Evolutionary conservation across 2,888 invertebrate species (phyloP), one percentile per base, ranked within the genome.

Genomic region (Polia nebulosa): DNA sequence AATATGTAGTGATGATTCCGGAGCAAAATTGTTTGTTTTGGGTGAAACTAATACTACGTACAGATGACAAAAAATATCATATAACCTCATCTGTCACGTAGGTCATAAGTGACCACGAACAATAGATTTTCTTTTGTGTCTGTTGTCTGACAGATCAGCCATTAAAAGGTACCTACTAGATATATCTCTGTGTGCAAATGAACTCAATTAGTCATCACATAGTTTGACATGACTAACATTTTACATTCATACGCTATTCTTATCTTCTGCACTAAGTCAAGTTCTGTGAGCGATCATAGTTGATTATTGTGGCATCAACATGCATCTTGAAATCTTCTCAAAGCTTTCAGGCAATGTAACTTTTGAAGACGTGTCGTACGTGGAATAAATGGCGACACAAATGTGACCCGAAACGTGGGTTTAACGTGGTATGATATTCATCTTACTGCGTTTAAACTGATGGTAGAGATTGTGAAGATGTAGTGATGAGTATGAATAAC

Each of bases 351-450:
- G 55, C 58, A 32, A 74, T 41, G 44, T 75, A 56, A 75, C 29
- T 62, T 70, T 63, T 63, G 45, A 39, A 63, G 59, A 60, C 51
- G 59, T 56, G 70, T 44, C 13, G 53, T 49, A 58, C 73, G 73
- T 74, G 75, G 69, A 68, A 75, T 69, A 62, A 39, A 49, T 0
- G 41, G n/a, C 8, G 52, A n/a, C 27, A 52, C 15, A 58, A 75
- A 58, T 53, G 32, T 27, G 32, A 13, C 34, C 20, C 17, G 8
- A 34, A 55, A 60, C 27, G 22, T 56, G n/a, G 11, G 34, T 47
- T 57, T 17, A 32, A 55, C 60, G 56, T n/a, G 41, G 27, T 47
- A 15, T 29, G 29, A 52, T 60, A 25, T 61, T 27, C 45, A n/a
- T 61, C 6, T 44, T 41, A 20, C 8, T 41, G 8, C 4, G 34